These are phyloP conservation scores for Pseudomyrmex gracilis DNA, from an alignment of 1,140 invertebrate genomes.

Conservation along the genomic window DNA sequence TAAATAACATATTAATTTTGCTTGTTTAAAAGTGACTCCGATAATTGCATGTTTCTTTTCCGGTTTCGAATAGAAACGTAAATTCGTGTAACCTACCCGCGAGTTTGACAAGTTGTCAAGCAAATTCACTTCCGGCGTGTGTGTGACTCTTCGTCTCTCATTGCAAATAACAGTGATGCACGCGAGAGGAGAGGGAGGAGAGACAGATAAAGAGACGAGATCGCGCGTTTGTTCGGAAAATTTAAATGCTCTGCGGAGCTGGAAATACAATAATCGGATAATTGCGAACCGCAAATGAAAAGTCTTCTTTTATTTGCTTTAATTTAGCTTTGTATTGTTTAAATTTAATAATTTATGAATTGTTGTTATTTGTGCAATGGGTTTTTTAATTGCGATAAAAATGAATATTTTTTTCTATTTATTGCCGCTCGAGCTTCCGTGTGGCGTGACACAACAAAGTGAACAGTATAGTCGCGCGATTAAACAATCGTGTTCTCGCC, in stretches of 20 bases:
- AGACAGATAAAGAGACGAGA: not conserved
- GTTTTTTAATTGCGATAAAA: no score
- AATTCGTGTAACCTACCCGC: no score
- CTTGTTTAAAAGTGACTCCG: not conserved
- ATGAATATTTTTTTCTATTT: not conserved
- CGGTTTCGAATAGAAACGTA: not conserved
- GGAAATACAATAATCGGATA: not conserved
- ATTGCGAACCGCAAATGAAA: not conserved
- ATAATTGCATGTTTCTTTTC: not conserved
- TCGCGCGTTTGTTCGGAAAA: not conserved
- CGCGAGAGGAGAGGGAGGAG: no score
- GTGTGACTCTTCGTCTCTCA: not conserved
- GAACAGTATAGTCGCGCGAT: slow-evolving; percentile 29
- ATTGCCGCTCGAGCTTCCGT: not conserved
- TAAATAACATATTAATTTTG: not conserved
- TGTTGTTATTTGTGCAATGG: no score
- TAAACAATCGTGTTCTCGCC: slow-evolving; percentile 22
- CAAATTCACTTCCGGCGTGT: not conserved
- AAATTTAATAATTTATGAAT: no score
- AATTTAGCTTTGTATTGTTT: no score
- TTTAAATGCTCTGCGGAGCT: not conserved
- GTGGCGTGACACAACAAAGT: not conserved
- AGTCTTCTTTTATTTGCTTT: not conserved
- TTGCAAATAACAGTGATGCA: not conserved
- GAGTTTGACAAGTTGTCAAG: slow-evolving; percentile 1